Conservation (phyloP, 2,888 invertebrate species). For the Philopedon plagiatum region DNA sequence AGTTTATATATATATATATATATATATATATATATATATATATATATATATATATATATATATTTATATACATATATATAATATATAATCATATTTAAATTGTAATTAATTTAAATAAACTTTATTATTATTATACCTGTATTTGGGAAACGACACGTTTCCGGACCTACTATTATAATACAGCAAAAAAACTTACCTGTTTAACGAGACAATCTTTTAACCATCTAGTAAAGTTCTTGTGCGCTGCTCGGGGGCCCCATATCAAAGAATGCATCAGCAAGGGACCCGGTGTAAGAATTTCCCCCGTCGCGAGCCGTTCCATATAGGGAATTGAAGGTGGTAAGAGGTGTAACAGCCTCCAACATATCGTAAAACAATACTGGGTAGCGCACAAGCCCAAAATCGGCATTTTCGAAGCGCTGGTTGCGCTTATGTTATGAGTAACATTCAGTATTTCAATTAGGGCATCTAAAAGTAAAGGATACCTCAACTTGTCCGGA, state of each 20-base stretch:
- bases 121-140: no score
- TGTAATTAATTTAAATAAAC: no score
- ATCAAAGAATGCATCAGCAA: slow-evolving; percentile 86
- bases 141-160: no score
- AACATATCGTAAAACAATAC: slow-evolving; percentile 90
- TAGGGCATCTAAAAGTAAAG: slow-evolving; percentile 86
- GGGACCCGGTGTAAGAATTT: slow-evolving; percentile 78
- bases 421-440: slow-evolving; percentile 73
- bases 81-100: no score
- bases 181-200: no score
- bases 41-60: no score
- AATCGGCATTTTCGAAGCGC: slow-evolving; percentile 69
- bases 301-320: slow-evolving; percentile 81
- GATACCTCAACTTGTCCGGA: slow-evolving; percentile 92
- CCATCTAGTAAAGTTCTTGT: slow-evolving; percentile 90
- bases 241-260: slow-evolving; percentile 90
- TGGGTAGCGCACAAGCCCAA: slow-evolving; percentile 87
- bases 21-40: no score
- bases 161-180: no score
- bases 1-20: no score
- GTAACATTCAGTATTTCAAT: slow-evolving; percentile 87
- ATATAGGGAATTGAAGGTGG: slow-evolving; percentile 93
- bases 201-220: slow-evolving; percentile 92
- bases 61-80: no score
- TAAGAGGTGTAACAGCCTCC: slow-evolving; percentile 87